These are phyloP conservation scores for Harpagifer antarcticus DNA, from an alignment of 2,797 vertebrate genomes.

Conservation along the genomic window DNA sequence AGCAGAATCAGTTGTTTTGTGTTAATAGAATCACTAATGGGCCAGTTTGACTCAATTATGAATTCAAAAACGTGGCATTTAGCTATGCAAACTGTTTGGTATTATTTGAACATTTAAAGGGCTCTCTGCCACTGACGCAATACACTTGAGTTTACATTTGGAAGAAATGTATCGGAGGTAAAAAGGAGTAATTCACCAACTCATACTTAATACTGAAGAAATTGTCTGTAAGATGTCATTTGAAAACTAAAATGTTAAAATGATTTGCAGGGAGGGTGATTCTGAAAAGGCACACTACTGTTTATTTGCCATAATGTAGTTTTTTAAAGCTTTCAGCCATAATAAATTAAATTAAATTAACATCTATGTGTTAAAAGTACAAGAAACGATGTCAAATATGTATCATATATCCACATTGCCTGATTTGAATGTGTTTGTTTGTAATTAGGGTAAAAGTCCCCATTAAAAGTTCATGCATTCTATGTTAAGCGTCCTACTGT, in stretches of 20 bases:
- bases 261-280: neutral
- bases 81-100: neutral
- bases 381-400: neutral
- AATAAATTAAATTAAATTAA: conserved; percentile 1
- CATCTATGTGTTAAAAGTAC: neutral
- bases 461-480: neutral
- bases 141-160: neutral
- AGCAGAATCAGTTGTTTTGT: neutral
- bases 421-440: neutral
- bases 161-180: too few relatives aligned
- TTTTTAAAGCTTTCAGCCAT: neutral
- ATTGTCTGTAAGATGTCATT: neutral
- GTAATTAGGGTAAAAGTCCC: neutral
- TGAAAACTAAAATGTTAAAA: neutral
- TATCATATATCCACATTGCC: neutral
- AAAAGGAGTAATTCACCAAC: too few relatives aligned
- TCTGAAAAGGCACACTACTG: neutral
- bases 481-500: neutral
- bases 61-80: neutral
- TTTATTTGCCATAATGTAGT: neutral
- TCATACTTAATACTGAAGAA: neutral
- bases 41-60: conserved; percentile 1
- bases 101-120: neutral
- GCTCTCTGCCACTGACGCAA: neutral
- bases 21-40: neutral